Conservation (phyloP, 2,113 vertebrate genomes). For the Phyllostomus discolor region DNA sequence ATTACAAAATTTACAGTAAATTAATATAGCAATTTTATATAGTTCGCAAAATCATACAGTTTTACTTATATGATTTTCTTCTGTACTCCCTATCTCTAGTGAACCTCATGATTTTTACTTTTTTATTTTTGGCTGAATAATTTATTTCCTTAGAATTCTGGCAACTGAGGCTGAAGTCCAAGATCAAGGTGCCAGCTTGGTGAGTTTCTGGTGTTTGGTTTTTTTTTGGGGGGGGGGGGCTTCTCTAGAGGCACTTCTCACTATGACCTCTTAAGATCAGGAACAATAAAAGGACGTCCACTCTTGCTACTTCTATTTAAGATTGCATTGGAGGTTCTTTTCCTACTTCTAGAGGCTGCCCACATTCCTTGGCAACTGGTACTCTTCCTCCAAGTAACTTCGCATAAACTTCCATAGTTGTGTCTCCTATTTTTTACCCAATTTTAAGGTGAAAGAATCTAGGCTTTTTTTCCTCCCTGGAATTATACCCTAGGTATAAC, state of each 20-base stretch:
- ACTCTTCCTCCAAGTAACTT: no score
- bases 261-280: neutral
- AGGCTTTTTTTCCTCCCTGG: neutral
- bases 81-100: neutral
- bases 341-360: no score
- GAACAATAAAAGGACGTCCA: neutral
- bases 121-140: neutral
- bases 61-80: neutral
- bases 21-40: neutral
- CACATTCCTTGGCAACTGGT: no score
- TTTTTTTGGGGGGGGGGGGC: no score
- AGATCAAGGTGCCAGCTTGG: neutral
- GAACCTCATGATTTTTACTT: neutral
- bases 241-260: neutral
- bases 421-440: neutral
- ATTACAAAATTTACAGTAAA: no score
- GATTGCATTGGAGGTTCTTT: no score
- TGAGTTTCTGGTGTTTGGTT: no score
- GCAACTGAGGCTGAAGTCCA: neutral
- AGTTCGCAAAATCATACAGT: no score
- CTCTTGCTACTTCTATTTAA: neutral
- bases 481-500: neutral
- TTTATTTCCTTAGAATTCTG: neutral
- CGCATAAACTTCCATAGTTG: no score
- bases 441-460: neutral